Evolutionary conservation across 2,113 vertebrate species (phyloP).

Genomic region (Galemys pyrenaicus): DNA sequence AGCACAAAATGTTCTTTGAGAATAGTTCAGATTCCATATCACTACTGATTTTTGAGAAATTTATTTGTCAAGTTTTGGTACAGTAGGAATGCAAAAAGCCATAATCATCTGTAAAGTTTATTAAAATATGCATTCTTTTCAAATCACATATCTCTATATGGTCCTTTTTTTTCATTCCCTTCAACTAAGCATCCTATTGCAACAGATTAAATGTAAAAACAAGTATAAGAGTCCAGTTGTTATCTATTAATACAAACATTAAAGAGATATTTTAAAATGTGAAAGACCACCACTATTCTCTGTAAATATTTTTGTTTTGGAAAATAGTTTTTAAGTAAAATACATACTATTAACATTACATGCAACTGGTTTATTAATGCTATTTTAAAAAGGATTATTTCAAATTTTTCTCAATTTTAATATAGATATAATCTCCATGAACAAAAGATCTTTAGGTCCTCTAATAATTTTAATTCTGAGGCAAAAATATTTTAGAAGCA

Average conservation of each 20-base stretch:
- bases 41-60: not conserved
- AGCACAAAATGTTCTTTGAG: not conserved
- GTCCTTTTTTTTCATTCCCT: not conserved
- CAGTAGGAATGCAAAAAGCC: not conserved
- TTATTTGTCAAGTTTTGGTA: not conserved
- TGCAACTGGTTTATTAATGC: not conserved
- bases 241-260: slow-evolving; percentile 7
- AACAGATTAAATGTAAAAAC: not conserved
- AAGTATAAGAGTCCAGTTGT: not conserved
- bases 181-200: not conserved
- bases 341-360: not conserved
- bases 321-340: not conserved
- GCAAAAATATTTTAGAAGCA: not conserved
- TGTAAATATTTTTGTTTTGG: not conserved
- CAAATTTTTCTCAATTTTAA: not conserved
- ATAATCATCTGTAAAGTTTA: not conserved
- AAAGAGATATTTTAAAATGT: slow-evolving; percentile 9
- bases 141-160: not conserved
- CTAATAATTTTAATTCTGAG: not conserved
- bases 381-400: not conserved
- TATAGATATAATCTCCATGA: not conserved
- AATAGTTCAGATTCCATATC: not conserved
- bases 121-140: not conserved
- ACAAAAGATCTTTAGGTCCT: not conserved
- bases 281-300: not conserved